Base-by-base conservation (phyloP, 2,113 vertebrate genomes). In the Tachysurus fulvidraco region DNA sequence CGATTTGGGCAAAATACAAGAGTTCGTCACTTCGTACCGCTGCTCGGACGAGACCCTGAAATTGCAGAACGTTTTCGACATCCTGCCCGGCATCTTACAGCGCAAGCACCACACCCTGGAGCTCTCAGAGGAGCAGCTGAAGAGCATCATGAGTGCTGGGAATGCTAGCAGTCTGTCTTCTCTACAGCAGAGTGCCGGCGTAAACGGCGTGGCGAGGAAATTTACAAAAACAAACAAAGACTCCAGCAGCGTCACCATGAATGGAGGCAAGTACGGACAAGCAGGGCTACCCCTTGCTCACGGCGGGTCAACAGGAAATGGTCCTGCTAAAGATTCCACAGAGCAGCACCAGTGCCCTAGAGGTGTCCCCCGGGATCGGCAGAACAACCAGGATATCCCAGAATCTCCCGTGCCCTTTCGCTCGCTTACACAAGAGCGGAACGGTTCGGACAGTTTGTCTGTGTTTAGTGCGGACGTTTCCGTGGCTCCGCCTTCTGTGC, bases 161-260 rank as follows among this genome's bases (percentile, higher is more conserved):
- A 94, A 95, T 90, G 84, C 44, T 0, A 85, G 84, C 9, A 81
- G 82, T 19, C 82, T 83, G 23, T 62, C 74, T 23, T 92, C 95
- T 60, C 92, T 94, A 91, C 90, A 95, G 91, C 92, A 95, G 0
- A 94, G 94, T 91, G 92, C 94, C 23, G 95, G 95, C 71, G 94
- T 96, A 5, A 97, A 97, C 67, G 96, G 96, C 84, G 91, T 97
- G 93, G 96, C 96, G 87, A 96, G 96, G 95, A 97, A 96, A 93
- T 91, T 96, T 91, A 94, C 94, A 90, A 96, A 96, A 93, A 50
- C 88, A 2, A 93, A 89, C 89, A 92, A 94, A 88, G 94, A 90
- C 90, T 89, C 94, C 88, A 79, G 50, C 44, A 36, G 46, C 2
- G 92, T 88, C 1, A 85, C 88, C 8, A 59, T 95, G 87, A 95